Percentiles rank a stretch among this genome's conserved stretches.
Conservation (phyloP, 2,797 vertebrate genomes). For the Gymnoscopelus microlampas region DNA sequence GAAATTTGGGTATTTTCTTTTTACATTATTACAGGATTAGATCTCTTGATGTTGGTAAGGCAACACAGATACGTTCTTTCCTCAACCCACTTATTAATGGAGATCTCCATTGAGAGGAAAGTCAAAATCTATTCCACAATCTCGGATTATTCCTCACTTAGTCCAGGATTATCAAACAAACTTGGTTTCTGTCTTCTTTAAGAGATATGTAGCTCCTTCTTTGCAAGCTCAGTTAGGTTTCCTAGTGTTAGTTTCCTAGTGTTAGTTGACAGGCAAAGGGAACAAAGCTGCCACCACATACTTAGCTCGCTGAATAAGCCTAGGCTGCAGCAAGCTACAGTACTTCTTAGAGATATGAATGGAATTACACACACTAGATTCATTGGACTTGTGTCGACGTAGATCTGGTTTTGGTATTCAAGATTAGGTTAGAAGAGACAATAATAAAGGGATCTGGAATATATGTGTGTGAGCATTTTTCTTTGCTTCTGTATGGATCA, state of each 20-base stretch:
- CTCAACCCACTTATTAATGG: not conserved
- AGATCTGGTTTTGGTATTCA: not conserved
- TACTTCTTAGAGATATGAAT: not conserved
- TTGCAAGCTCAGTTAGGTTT: not conserved
- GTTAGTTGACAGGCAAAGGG: not conserved
- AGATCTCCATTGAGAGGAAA: not conserved
- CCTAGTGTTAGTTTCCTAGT: not conserved
- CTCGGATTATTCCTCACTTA: not conserved
- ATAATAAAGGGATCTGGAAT: not conserved
- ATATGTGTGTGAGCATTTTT: no score
- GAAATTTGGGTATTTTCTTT: not conserved
- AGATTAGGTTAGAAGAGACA: no score
- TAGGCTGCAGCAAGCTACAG: not conserved
- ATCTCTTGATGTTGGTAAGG: not conserved
- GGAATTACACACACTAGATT: not conserved
- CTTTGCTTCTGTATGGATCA: no score
- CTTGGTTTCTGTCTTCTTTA: not conserved
- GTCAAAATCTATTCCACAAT: no score
- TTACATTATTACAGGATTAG: no score
- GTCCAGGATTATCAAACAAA: not conserved
- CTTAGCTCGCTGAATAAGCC: not conserved
- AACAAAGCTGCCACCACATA: not conserved
- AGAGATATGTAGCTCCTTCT: not conserved
- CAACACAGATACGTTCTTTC: not conserved
- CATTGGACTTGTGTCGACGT: not conserved